Percentiles rank a stretch among this genome's conserved stretches.
Conservation (phyloP, 2,113 vertebrate genomes). For the Aphyosemion australe region DNA sequence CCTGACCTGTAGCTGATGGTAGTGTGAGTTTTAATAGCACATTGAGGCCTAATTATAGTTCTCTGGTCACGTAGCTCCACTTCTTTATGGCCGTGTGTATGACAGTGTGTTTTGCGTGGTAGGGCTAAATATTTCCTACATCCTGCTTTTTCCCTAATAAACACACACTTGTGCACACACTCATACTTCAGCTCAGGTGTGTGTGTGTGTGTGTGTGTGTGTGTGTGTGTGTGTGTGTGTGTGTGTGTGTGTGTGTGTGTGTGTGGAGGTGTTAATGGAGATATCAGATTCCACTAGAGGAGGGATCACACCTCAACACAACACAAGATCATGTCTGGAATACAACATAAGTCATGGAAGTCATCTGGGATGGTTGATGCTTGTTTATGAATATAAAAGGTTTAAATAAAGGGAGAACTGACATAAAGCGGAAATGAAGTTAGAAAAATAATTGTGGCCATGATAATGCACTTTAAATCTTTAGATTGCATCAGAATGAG, state of each 20-base stretch:
- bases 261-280: slow-evolving; percentile 70
- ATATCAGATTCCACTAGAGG: slow-evolving; percentile 70
- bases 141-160: slow-evolving; percentile 57
- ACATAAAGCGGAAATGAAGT: not conserved
- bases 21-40: slow-evolving; percentile 75
- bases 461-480: no score
- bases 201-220: slow-evolving; percentile 29
- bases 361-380: slow-evolving; percentile 15
- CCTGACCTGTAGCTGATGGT: slow-evolving; percentile 74
- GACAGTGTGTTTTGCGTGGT: slow-evolving; percentile 48
- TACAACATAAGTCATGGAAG: slow-evolving; percentile 49
- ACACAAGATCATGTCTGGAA: slow-evolving; percentile 40
- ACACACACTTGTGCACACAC: slow-evolving; percentile 39
- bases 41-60: slow-evolving; percentile 78
- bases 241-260: slow-evolving; percentile 29
- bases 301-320: slow-evolving; percentile 45
- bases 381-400: slow-evolving; percentile 2
- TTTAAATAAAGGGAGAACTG: not conserved
- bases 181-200: slow-evolving; percentile 39
- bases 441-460: not conserved
- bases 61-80: slow-evolving; percentile 60
- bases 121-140: slow-evolving; percentile 60
- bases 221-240: slow-evolving; percentile 39
- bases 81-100: slow-evolving; percentile 58
- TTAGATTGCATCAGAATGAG: no score